Conservation (phyloP, 2,888 invertebrate genomes). For the Amphipyra berbera region DNA sequence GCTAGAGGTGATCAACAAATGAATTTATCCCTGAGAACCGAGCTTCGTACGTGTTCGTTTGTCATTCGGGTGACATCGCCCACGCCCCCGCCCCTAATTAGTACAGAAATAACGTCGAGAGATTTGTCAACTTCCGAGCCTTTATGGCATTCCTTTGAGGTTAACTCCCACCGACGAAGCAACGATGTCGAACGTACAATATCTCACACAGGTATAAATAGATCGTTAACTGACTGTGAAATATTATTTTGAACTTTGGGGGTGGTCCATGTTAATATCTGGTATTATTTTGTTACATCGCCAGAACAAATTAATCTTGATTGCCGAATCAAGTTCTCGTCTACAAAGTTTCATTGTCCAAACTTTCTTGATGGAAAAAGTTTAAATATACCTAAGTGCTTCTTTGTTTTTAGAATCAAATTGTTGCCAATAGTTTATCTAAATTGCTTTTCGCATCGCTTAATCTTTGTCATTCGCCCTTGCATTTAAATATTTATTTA, state of each 20-base stretch:
- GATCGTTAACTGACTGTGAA: conserved; percentile 83
- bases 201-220: conserved; percentile 77
- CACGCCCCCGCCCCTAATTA: conserved; percentile 85
- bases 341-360: conserved; percentile 60
- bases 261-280: conserved; percentile 73
- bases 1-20: conserved; percentile 67
- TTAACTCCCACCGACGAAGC: conserved; percentile 67
- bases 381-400: conserved; percentile 49
- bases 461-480: conserved; percentile 38
- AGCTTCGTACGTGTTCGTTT: conserved; percentile 69
- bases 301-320: conserved; percentile 59
- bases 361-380: conserved; percentile 60
- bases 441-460: conserved; percentile 41
- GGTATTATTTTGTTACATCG: conserved; percentile 58
- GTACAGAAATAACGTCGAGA: conserved; percentile 86
- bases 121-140: conserved; percentile 89
- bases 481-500: conserved; percentile 29
- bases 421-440: conserved; percentile 51
- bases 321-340: conserved; percentile 58
- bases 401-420: conserved; percentile 53
- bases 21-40: conserved; percentile 70
- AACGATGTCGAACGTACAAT: conserved; percentile 59
- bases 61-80: conserved; percentile 77
- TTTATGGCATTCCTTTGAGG: conserved; percentile 85
- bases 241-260: conserved; percentile 76